These are phyloP conservation scores for Meteorus colon DNA, from an alignment of 2,888 invertebrate genomes.

Conservation along the genomic window DNA sequence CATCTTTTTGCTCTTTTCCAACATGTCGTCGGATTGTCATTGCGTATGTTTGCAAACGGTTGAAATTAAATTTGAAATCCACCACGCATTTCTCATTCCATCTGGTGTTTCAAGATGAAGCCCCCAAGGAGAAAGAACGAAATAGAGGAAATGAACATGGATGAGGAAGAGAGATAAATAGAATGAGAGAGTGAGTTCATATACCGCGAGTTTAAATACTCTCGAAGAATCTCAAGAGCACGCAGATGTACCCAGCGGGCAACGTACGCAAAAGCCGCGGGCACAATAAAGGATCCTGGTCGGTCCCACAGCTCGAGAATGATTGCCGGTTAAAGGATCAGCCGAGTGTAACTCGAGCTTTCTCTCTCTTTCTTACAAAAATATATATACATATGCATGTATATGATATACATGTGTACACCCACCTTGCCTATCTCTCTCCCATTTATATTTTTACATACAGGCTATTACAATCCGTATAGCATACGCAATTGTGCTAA, in stretches of 20 bases:
- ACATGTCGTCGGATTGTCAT: constrained; percentile 32
- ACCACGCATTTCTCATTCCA: constrained; percentile 9
- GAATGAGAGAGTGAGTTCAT: neutral
- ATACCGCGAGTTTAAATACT: constrained; percentile 15
- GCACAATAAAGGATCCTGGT: constrained; percentile 55
- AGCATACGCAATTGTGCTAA: neutral
- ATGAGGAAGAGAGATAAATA: neutral
- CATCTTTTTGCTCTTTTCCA: neutral
- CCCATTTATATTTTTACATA: constrained; percentile 14
- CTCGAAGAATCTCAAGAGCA: constrained; percentile 29
- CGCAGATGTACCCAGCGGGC: constrained; percentile 39
- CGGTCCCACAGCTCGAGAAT: constrained; percentile 67
- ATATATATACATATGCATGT: neutral
- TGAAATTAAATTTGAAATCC: constrained; percentile 37
- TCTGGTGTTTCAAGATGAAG: constrained; percentile 23
- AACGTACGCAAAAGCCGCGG: constrained; percentile 45
- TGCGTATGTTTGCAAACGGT: constrained; percentile 17
- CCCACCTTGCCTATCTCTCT: constrained; percentile 7
- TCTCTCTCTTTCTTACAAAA: constrained; percentile 54
- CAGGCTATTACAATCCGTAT: neutral
- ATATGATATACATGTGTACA: constrained; percentile 19
- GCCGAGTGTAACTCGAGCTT: constrained; percentile 68
- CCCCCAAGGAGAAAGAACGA: neutral
- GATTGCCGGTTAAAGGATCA: constrained; percentile 71
- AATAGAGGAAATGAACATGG: neutral